These are phyloP conservation scores for Allolobophora icterica DNA, from an alignment of 2,888 invertebrate species.

Conservation along the genomic window DNA sequence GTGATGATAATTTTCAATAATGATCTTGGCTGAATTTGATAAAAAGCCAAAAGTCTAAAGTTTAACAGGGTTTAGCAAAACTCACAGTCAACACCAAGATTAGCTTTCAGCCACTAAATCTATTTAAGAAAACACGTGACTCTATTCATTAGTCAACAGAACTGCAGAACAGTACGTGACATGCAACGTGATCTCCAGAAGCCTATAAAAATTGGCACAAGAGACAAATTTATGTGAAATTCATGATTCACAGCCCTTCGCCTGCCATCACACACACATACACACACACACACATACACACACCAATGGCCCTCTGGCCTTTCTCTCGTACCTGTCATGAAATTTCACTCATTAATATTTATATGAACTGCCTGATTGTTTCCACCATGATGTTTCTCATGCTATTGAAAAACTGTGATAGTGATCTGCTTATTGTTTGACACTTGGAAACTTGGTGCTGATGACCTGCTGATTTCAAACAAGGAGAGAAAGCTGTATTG, in stretches of 20 bases:
- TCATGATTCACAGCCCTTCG: neutral
- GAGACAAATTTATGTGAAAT: conserved; percentile 11
- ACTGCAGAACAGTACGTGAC: neutral
- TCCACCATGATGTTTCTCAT: neutral
- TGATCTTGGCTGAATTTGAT: conserved; percentile 5
- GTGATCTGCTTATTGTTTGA: neutral
- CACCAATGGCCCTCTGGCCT: neutral
- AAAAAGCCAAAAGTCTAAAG: conserved; percentile 17
- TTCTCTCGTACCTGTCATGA: neutral
- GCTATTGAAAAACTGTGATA: neutral
- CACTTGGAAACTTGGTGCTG: neutral
- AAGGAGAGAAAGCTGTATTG: neutral
- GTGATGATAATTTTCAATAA: neutral
- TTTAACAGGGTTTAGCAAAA: conserved; percentile 2
- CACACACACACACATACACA: neutral
- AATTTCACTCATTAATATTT: conserved; percentile 14
- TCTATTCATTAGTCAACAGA: conserved; percentile 25
- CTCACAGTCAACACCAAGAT: conserved; percentile 1
- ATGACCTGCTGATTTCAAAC: neutral
- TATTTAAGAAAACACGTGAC: neutral
- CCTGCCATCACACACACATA: neutral
- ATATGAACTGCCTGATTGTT: neutral
- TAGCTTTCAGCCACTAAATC: neutral
- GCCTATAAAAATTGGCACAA: conserved; percentile 9
- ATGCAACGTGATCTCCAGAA: conserved; percentile 1